A percentile compares a stretch with the other conserved stretches of the same genome.
phyloP scores from a whole-genome alignment of 2,888 invertebrate species.

The Balanococcus diminutus region DNA sequence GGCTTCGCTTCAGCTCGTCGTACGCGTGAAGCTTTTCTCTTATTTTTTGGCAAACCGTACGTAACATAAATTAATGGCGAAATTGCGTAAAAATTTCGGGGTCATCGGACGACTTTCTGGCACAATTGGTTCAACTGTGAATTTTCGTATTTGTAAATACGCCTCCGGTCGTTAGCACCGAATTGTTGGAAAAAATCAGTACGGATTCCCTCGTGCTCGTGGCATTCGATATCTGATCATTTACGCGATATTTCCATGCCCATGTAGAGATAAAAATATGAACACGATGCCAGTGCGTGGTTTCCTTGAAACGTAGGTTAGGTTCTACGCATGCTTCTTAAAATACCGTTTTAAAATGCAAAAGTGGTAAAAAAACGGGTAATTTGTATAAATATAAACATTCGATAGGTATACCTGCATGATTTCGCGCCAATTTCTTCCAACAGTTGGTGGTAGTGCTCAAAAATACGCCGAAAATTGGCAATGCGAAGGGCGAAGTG shows the following conservation, averaged over 20 bases:
- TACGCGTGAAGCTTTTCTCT: not conserved
- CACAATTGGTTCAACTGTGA: not conserved
- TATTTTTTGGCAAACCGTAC: not conserved
- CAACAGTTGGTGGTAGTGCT: not conserved
- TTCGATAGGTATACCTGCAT: not conserved
- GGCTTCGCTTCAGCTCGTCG: not conserved
- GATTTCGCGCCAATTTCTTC: not conserved
- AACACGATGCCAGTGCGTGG: not conserved
- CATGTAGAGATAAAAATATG: not conserved
- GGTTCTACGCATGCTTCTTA: not conserved
- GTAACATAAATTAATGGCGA: not conserved
- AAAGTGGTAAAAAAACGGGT: not conserved
- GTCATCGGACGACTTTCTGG: not conserved
- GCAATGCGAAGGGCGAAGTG: not conserved
- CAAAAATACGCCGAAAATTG: not conserved
- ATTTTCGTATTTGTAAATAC: conserved; percentile 25
- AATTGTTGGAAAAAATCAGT: not conserved
- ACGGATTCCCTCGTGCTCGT: not conserved
- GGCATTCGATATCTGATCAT: not conserved
- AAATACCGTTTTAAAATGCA: not conserved
- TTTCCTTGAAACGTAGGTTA: not conserved
- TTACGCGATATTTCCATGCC: not conserved
- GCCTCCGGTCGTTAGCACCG: not conserved
- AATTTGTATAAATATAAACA: not conserved
- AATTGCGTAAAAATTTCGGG: not conserved